Conservation (phyloP, 2,888 invertebrate genomes). For the Argyra leucocephala region DNA sequence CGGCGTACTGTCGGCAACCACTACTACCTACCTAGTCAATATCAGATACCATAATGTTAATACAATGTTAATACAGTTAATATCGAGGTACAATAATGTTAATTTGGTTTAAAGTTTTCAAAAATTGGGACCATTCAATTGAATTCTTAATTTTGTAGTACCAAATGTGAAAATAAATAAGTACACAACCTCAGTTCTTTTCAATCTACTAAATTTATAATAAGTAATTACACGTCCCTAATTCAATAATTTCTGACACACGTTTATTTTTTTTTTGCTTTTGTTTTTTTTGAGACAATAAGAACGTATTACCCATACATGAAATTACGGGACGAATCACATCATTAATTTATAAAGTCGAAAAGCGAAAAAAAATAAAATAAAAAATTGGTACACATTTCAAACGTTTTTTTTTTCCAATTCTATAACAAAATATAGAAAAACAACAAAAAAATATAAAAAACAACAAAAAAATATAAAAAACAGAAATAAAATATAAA, state of each 20-base stretch:
- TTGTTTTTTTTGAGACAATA: background rate
- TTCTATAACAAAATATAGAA: too few relatives aligned
- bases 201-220: background rate
- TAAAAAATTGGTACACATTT: background rate
- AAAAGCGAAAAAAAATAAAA: background rate
- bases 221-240: background rate
- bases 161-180: too few relatives aligned
- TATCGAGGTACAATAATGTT: too few relatives aligned
- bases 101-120: too few relatives aligned
- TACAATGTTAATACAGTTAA: too few relatives aligned
- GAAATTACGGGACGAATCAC: background rate
- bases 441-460: too few relatives aligned
- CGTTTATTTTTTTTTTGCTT: background rate
- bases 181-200: too few relatives aligned
- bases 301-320: background rate
- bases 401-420: background rate
- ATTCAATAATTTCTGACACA: background rate
- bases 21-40: too few relatives aligned
- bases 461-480: background rate
- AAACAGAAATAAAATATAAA: background rate
- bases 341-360: background rate
- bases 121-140: too few relatives aligned
- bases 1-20: too few relatives aligned
- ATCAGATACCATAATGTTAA: too few relatives aligned
- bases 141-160: too few relatives aligned